phyloP scores from a whole-genome alignment of 2,888 invertebrate species.

The Xanthorhoe spadicearia region DNA sequence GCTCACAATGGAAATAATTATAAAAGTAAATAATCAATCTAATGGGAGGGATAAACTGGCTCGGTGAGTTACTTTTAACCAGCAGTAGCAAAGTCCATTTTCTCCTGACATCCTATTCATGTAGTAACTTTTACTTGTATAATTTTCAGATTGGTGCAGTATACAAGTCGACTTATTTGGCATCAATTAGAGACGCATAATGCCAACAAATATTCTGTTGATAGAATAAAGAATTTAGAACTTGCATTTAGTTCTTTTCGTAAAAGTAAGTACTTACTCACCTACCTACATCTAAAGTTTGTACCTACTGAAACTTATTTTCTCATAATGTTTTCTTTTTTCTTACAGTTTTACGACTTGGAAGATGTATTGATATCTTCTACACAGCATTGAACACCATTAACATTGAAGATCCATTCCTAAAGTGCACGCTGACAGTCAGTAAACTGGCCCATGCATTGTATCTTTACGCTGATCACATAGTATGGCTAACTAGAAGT shows the following conservation, averaged over 20 bases:
- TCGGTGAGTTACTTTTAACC: slow-evolving; percentile 61
- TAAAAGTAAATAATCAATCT: slow-evolving; percentile 82
- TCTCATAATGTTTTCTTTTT: neutral
- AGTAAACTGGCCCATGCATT: slow-evolving; percentile 92
- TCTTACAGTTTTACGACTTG: slow-evolving; percentile 91
- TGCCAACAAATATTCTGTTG: slow-evolving; percentile 87
- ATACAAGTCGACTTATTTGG: slow-evolving; percentile 92
- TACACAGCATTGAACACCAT: slow-evolving; percentile 90
- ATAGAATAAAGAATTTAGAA: slow-evolving; percentile 92
- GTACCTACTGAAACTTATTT: neutral
- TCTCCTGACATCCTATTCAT: neutral
- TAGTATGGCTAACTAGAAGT: slow-evolving; percentile 92
- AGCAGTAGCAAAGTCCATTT: neutral
- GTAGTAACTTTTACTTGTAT: neutral
- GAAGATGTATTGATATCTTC: slow-evolving; percentile 92
- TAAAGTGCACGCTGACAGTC: slow-evolving; percentile 89
- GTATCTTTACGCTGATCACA: slow-evolving; percentile 93
- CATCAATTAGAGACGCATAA: slow-evolving; percentile 88
- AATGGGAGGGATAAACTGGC: slow-evolving; percentile 84
- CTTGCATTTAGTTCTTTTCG: slow-evolving; percentile 93
- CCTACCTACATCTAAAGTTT: neutral
- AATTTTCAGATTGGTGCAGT: slow-evolving; percentile 90
- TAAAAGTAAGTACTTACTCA: slow-evolving; percentile 87
- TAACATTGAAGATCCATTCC: slow-evolving; percentile 88
- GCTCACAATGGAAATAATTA: slow-evolving; percentile 73